Base-by-base conservation (phyloP, 1,140 invertebrate species). In the Coelopa frigida region DNA sequence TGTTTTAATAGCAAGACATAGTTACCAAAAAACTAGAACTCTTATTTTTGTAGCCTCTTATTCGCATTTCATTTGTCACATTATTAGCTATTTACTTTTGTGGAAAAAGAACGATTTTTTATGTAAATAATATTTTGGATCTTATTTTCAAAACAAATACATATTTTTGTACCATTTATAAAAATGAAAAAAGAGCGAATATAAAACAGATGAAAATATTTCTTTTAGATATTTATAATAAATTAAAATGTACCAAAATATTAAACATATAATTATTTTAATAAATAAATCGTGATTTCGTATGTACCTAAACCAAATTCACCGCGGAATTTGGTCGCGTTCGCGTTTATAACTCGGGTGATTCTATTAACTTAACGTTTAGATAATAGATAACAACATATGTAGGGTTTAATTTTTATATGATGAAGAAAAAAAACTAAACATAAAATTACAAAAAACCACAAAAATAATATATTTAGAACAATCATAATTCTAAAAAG, bases 251-350 rank as follows among this genome's bases (percentile, higher is more conserved):
- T 44, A 44, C 42, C 42, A 44, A 44, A 44, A 32, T 39, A 47
- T 21, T 29, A 31, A 47, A 47, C 14, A 29, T 17, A 44, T 17
- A 33, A 11, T 35, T 33, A 44, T 35, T 33, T 32, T 15, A 44
- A 36, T 24, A 24, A 24, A 47, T 20, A 49, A 29, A 68, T 68
- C 64, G 64, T 68, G 64, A 68, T 68, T 68, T 68, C 64, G 64
- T 68, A 68, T 60, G 67, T 68, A 65, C 64, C 67, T 68, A 68
- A 68, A 65, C 61, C 64, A 65, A 63, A 68, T 68, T 68, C 64
- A 65, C 60, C 64, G 64, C 61, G 64, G 65, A 68, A 68, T 68
- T 63, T 62, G 63, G 62, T 63, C 63, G 63, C 63, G 63, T 68
- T 67, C 61, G 64, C 60, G 65, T 68, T 65, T 65, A 58, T 68